Evolutionary conservation across 2,797 vertebrate genomes (phyloP).

Genomic region (Cossypha caffra): DNA sequence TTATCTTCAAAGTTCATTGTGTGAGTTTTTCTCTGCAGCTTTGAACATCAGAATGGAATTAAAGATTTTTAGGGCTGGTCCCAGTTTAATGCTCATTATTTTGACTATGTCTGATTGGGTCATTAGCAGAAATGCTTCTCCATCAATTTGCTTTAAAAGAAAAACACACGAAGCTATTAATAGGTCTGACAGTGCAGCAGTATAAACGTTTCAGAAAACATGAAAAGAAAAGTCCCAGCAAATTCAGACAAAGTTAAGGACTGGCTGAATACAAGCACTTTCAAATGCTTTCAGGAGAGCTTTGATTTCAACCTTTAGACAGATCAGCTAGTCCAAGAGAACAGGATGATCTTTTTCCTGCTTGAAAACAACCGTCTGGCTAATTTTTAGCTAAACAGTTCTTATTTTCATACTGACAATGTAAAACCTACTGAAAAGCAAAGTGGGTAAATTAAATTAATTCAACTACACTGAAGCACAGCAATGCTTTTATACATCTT

Average conservation of each 20-base stretch:
- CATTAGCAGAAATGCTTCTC: conserved; percentile 87
- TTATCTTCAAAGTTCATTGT: conserved; percentile 84
- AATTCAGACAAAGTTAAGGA: not conserved
- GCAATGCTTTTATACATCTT: not conserved
- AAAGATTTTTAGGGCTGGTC: conserved; percentile 88
- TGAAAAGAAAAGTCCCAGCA: not conserved
- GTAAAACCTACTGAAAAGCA: not conserved
- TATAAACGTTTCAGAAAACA: not conserved
- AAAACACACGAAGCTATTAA: conserved; percentile 8
- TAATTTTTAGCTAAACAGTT: not conserved
- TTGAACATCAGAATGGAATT: conserved; percentile 90
- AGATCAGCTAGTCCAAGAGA: not conserved
- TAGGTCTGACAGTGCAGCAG: not conserved
- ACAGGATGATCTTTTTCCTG: not conserved
- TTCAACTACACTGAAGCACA: not conserved
- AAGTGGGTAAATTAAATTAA: not conserved
- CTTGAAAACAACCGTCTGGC: not conserved
- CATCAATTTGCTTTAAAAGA: conserved; percentile 84
- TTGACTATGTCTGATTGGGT: conserved; percentile 88
- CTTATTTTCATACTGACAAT: not conserved
- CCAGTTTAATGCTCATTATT: conserved; percentile 89
- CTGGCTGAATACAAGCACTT: not conserved
- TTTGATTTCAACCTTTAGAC: not conserved
- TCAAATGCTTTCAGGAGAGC: not conserved
- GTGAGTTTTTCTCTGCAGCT: conserved; percentile 84